Base-by-base conservation (phyloP, 2,888 invertebrate genomes). In the Sicus ferrugineus region DNA sequence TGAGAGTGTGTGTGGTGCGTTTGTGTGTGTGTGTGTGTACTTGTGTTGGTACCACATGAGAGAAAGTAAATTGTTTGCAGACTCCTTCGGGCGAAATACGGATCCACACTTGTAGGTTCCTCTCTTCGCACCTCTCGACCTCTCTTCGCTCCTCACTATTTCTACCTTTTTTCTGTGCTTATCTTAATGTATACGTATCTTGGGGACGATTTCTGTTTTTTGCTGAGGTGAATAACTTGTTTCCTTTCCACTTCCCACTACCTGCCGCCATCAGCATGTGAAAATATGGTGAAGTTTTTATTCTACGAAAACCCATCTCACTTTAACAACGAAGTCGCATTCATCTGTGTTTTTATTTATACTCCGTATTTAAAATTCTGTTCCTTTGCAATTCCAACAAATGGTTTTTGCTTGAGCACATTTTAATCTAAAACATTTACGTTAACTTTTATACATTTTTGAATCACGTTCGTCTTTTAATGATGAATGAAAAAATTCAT, bases 41-140 rank as follows among this genome's bases (percentile, higher is more conserved):
- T 16, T 56, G 28, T 34, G 34, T 54, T 54, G n/a, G 30, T 62
- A 48, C 42, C 6, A 0, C 21, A 7, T 50, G 50, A 30, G 67
- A 48, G 59, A 58, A 67, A 61, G 61, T 67, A 67, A 67, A 67
- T 67, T 67, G 59, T 48, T 67, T 67, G 66, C 56, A 30, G 19
- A 28, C 38, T 50, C 19, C 62, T 59, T 59, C n/a, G 28, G 46
- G 28, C 28, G 46, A 6, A 5, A 7, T 2, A 4, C 3, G 46
- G 46, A 48, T 42, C 42, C 1, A 4, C 42, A 16, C 42, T 42
- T n/a, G 6, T 38, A 9, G 6, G 38, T 38, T 38, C 11, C 6
- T 38, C 16, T 42, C 3, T n/a, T 42, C 42, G 42, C 42, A 42
- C 11, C 14, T 26, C 38, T 61, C 38, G 42, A 14, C 28, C 21